phyloP scores from a whole-genome alignment of 2,888 invertebrate species.

The Euclidia mi region DNA sequence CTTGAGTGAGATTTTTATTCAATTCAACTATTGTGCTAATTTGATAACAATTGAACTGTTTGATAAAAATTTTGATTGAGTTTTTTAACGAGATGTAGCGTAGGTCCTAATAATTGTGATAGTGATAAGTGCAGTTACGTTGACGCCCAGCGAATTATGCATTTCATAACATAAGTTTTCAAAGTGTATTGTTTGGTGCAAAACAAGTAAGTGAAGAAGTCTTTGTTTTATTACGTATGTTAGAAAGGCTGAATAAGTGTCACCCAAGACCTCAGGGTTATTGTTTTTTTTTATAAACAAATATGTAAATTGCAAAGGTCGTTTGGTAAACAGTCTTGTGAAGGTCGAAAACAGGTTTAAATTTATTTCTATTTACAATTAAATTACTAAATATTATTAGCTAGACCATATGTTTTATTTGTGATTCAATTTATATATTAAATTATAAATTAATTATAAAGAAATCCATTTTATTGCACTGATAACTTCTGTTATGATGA shows the following conservation, averaged over 20 bases:
- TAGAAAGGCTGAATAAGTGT: constrained; percentile 17
- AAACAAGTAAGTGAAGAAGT: constrained; percentile 50
- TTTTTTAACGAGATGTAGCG: constrained; percentile 47
- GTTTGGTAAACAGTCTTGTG: background rate
- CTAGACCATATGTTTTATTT: no score
- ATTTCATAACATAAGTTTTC: constrained; percentile 50
- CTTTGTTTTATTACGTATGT: constrained; percentile 51
- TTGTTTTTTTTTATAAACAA: background rate
- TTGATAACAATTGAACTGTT: constrained; percentile 60
- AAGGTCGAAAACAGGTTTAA: no score
- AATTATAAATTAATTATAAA: no score
- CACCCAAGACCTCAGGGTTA: constrained; percentile 9
- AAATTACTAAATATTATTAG: no score
- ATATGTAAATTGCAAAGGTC: background rate
- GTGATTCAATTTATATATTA: no score
- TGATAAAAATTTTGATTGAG: constrained; percentile 51
- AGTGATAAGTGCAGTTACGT: constrained; percentile 41
- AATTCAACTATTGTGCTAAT: constrained; percentile 54
- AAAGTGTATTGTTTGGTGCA: constrained; percentile 43
- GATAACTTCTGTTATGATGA: no score
- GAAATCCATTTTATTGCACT: no score
- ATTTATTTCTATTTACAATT: no score
- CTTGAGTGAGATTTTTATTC: constrained; percentile 46
- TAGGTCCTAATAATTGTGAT: constrained; percentile 24
- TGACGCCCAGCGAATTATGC: constrained; percentile 49